Evolutionary conservation across 2,888 invertebrate genomes (phyloP).

Genomic region (Cyaniris semiargus): DNA sequence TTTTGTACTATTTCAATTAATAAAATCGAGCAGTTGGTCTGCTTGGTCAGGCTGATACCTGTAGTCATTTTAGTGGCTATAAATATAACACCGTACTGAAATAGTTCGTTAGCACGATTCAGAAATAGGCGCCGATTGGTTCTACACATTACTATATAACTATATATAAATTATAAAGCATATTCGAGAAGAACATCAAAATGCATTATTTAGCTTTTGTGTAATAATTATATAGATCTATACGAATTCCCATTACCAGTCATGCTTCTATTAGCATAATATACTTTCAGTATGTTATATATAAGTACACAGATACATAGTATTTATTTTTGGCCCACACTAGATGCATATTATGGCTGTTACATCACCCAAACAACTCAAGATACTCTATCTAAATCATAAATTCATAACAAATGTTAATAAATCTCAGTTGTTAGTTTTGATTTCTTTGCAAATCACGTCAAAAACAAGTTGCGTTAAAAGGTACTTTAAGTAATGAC

Average conservation of each 20-base stretch:
- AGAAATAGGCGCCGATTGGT: neutral
- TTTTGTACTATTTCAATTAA: neutral
- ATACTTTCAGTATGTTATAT: conserved; percentile 4
- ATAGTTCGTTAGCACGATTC: neutral
- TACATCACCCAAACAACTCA: conserved; percentile 68
- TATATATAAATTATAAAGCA: no score
- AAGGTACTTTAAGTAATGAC: neutral
- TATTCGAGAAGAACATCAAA: neutral
- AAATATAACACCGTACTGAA: neutral
- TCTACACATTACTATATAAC: no score
- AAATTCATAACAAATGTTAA: conserved; percentile 31
- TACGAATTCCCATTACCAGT: neutral
- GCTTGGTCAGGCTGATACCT: neutral
- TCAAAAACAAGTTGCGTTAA: neutral
- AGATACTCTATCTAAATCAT: conserved; percentile 31
- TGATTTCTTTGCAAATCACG: neutral
- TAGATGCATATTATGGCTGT: conserved; percentile 69
- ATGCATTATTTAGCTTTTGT: neutral
- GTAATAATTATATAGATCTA: no score
- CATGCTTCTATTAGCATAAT: conserved; percentile 2
- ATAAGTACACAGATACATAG: neutral
- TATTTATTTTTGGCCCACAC: conserved; percentile 40
- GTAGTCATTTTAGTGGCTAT: neutral
- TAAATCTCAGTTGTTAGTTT: neutral
- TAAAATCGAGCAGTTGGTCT: neutral